These are phyloP conservation scores for Athrips mouffetella DNA, from an alignment of 2,888 invertebrate species.

Conservation along the genomic window DNA sequence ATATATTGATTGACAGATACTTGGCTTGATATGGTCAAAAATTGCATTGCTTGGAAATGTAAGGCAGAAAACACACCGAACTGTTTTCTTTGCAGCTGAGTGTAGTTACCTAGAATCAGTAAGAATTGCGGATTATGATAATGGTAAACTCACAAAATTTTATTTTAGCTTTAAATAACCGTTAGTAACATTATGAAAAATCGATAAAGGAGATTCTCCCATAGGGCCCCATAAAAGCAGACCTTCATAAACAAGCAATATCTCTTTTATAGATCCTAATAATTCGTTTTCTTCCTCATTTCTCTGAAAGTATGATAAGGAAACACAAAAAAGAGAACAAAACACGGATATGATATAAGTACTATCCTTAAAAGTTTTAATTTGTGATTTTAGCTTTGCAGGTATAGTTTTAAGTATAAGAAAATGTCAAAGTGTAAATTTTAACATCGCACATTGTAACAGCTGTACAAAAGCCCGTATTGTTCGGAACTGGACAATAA, in stretches of 20 bases:
- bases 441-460: slow-evolving; percentile 4
- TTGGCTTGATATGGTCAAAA: too few species aligned
- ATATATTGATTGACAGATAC: too few species aligned
- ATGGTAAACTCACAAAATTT: slow-evolving; percentile 39
- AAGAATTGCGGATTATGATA: too few species aligned
- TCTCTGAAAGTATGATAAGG: slow-evolving; percentile 40
- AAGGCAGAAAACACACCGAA: too few species aligned
- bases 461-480: slow-evolving; percentile 43
- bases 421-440: neutral
- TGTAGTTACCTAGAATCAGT: too few species aligned
- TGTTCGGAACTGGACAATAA: slow-evolving; percentile 52
- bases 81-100: too few species aligned
- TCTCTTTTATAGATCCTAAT: slow-evolving; percentile 57
- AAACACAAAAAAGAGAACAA: slow-evolving; percentile 25
- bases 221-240: slow-evolving; percentile 59
- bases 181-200: slow-evolving; percentile 56
- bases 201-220: slow-evolving; percentile 59
- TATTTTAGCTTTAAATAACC: slow-evolving; percentile 57
- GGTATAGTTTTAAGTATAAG: slow-evolving; percentile 1
- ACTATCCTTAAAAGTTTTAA: neutral
- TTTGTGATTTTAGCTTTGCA: neutral
- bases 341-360: neutral
- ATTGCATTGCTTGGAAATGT: too few species aligned
- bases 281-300: slow-evolving; percentile 55
- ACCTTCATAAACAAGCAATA: slow-evolving; percentile 72